A percentile compares a stretch with the other conserved stretches of the same genome.
These are phyloP conservation scores for Heliangelus exortis DNA, from an alignment of 2,797 vertebrate genomes.

Conservation along the genomic window DNA sequence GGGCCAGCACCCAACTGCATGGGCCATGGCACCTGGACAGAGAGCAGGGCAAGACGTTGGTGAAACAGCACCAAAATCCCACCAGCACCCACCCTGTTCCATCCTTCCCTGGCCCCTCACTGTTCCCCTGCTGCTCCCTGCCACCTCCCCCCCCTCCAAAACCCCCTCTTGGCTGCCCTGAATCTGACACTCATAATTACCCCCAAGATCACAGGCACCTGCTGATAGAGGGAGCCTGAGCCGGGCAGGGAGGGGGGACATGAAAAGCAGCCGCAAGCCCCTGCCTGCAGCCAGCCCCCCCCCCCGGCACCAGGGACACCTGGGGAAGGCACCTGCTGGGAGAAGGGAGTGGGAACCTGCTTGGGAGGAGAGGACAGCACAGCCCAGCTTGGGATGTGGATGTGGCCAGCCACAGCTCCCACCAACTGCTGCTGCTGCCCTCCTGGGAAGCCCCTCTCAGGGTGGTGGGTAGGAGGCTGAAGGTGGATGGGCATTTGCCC, in stretches of 20 bases:
- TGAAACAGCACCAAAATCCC: neutral
- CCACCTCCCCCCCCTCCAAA: neutral
- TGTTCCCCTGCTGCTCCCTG: rapidly evolving
- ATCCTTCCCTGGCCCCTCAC: neutral
- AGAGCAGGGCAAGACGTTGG: neutral
- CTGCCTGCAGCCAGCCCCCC: neutral
- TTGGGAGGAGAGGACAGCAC: neutral
- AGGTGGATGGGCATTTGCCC: neutral
- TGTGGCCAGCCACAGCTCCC: neutral
- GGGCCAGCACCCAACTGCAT: neutral
- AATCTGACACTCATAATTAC: constrained; percentile 4
- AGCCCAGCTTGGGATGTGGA: neutral
- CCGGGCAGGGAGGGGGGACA: neutral
- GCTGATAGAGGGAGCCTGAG: neutral
- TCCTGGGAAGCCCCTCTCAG: neutral
- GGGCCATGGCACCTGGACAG: rapidly evolving
- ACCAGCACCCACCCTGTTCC: neutral
- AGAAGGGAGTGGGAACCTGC: neutral
- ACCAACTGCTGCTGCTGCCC: neutral
- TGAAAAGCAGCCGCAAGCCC: constrained; percentile 6
- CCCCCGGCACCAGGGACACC: neutral
- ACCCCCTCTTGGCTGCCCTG: constrained; percentile 12
- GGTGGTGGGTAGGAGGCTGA: neutral
- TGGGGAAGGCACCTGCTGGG: neutral
- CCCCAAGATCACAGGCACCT: neutral